Evolutionary conservation across 2,888 invertebrate species (phyloP).

Genomic region (Taphrorychus bicolor): DNA sequence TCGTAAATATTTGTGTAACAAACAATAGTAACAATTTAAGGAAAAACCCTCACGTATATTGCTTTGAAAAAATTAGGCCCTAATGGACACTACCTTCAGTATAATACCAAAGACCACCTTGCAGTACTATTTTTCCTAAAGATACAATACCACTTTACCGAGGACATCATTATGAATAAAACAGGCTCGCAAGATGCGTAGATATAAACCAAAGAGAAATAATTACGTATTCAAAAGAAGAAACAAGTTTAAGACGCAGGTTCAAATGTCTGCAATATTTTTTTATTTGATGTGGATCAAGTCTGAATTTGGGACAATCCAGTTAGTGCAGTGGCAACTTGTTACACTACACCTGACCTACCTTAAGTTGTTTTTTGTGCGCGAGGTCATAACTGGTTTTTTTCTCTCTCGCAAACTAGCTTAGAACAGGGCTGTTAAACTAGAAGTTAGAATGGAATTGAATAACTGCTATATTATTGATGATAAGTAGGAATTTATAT

Average conservation of each 20-base stretch:
- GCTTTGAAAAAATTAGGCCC: too few relatives aligned
- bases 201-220: constrained; percentile 37
- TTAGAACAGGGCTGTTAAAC: constrained; percentile 46
- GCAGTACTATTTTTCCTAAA: too few relatives aligned
- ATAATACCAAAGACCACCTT: too few relatives aligned
- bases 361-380: constrained; percentile 54
- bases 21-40: too few relatives aligned
- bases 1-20: too few relatives aligned
- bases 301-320: constrained; percentile 49
- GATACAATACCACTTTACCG: not conserved
- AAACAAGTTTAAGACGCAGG: constrained; percentile 39
- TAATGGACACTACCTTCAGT: too few relatives aligned
- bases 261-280: constrained; percentile 35
- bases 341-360: constrained; percentile 52
- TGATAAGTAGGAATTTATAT: too few relatives aligned
- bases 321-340: constrained; percentile 48
- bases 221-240: constrained; percentile 38
- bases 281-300: constrained; percentile 46
- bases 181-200: constrained; percentile 28
- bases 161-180: not conserved
- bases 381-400: constrained; percentile 55
- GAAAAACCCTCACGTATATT: too few relatives aligned
- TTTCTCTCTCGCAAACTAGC: constrained; percentile 47
- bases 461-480: constrained; percentile 50
- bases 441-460: constrained; percentile 2